These are phyloP conservation scores for Ethmia dodecea DNA, from an alignment of 2,888 invertebrate genomes.

Conservation along the genomic window DNA sequence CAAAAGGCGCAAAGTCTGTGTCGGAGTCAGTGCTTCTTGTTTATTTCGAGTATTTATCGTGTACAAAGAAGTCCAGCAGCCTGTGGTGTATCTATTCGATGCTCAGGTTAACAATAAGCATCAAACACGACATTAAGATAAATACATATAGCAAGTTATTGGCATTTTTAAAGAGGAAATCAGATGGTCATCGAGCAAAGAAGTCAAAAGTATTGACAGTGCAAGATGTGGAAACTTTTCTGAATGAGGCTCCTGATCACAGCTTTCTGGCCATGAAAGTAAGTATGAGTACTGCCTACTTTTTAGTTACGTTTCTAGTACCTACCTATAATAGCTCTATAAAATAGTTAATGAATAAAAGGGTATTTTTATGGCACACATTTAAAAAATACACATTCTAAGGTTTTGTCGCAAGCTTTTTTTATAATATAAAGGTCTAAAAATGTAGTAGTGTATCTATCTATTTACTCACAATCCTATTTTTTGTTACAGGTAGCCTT, in stretches of 20 bases:
- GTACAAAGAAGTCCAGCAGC: too few relatives aligned
- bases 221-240: constrained; percentile 3
- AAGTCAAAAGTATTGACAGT: constrained; percentile 3
- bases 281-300: neutral
- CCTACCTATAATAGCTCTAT: too few relatives aligned
- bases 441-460: neutral
- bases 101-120: constrained; percentile 1
- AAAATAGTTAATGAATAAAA: too few relatives aligned
- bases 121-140: constrained; percentile 1
- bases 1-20: too few relatives aligned
- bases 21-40: too few relatives aligned
- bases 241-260: constrained; percentile 3
- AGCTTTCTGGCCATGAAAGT: constrained; percentile 8
- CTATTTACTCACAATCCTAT: neutral
- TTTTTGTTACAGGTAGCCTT: constrained; percentile 1
- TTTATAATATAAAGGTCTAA: too few relatives aligned
- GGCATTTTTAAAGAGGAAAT: constrained; percentile 4
- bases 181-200: constrained; percentile 1
- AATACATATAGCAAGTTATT: constrained; percentile 1
- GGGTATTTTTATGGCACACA: too few relatives aligned
- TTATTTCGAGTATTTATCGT: too few relatives aligned
- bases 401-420: too few relatives aligned
- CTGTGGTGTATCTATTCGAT: too few relatives aligned
- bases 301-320: neutral
- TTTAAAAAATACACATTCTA: too few relatives aligned